These are phyloP conservation scores for Portunus trituberculatus DNA, from an alignment of 1,140 invertebrate species.

Conservation along the genomic window DNA sequence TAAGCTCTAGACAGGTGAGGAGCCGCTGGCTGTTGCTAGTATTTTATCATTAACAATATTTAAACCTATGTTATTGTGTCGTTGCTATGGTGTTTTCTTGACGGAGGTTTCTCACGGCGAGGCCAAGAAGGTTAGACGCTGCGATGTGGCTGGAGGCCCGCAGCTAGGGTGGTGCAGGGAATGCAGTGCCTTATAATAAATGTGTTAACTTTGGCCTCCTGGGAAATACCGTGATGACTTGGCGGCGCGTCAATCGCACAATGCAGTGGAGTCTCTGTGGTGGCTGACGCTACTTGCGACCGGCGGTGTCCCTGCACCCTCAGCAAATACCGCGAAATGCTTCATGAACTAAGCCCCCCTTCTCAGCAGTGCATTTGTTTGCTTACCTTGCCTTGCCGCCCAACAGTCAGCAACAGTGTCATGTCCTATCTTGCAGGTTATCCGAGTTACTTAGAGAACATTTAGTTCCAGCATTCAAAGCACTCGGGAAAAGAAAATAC, in stretches of 20 bases:
- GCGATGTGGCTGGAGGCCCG: neutral
- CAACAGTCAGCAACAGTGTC: neutral
- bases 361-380: neutral
- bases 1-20: neutral
- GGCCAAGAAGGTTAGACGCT: neutral
- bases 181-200: neutral
- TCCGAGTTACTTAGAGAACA: neutral
- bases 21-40: neutral
- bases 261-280: neutral
- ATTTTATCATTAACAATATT: neutral
- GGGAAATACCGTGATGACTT: slow-evolving; percentile 46
- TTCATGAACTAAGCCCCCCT: neutral
- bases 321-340: neutral
- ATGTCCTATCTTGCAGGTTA: neutral
- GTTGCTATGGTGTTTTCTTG: neutral
- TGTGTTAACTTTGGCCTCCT: slow-evolving; percentile 4
- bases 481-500: neutral
- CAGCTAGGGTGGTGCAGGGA: neutral
- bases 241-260: neutral
- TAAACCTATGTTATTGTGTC: neutral
- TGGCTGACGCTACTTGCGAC: neutral
- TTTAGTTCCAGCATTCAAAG: neutral
- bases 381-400: neutral
- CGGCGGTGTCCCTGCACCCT: neutral
- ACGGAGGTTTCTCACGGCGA: neutral